phyloP scores from a whole-genome alignment of 1,140 invertebrate species.

The Ptiloglossa arizonensis region DNA sequence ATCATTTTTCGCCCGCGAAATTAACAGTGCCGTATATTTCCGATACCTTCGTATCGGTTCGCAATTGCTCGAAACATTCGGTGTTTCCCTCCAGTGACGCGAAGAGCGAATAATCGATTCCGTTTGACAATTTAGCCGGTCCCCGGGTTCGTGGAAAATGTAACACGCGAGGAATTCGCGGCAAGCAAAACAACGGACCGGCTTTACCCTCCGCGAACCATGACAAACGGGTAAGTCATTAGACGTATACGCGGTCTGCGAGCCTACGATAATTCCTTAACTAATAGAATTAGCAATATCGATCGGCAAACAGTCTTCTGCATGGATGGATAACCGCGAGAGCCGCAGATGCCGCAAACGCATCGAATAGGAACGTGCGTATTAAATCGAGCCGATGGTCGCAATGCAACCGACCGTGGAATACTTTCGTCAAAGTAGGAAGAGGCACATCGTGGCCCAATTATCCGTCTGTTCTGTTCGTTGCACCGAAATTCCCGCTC shows the following conservation, averaged over 20 bases:
- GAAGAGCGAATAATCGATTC: too few species aligned
- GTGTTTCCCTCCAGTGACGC: too few species aligned
- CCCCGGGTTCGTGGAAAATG: too few species aligned
- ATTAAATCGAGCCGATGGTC: conserved; percentile 36
- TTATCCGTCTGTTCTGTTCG: not conserved
- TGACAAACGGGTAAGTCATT: not conserved
- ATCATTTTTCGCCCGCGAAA: too few species aligned
- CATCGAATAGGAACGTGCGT: conserved; percentile 29
- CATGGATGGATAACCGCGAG: conserved; percentile 27
- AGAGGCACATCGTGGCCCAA: not conserved
- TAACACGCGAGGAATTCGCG: too few species aligned
- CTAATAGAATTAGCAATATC: conserved; percentile 38
- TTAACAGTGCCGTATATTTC: too few species aligned
- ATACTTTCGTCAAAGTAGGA: conserved; percentile 41
- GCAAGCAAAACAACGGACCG: too few species aligned
- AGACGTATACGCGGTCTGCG: not conserved
- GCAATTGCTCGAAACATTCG: too few species aligned
- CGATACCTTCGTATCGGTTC: too few species aligned
- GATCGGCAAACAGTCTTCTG: conserved; percentile 29
- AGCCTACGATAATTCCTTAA: conserved; percentile 28
- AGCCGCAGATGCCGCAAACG: conserved; percentile 37
- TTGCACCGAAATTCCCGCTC: conserved; percentile 8
- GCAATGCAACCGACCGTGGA: not conserved
- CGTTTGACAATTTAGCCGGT: too few species aligned
- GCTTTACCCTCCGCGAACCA: not conserved